Conservation (phyloP, 2,797 vertebrate species). For the Myotis findleyi region DNA sequence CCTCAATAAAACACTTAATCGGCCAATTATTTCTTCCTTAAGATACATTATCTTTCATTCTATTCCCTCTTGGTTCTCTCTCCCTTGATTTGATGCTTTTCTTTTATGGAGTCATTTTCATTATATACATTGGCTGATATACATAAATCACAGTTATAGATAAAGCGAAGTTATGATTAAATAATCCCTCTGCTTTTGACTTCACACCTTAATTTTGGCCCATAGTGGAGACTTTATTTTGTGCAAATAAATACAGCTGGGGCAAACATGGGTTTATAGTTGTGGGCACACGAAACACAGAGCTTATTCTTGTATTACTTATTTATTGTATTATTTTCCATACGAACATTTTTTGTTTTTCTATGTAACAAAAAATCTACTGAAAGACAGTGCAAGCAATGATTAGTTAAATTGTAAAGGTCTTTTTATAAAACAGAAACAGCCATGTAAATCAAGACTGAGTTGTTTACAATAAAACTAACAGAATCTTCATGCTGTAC, state of each 20-base stretch:
- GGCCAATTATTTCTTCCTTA: background rate
- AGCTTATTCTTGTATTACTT: background rate
- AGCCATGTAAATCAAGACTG: background rate
- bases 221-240: background rate
- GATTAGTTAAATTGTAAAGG: background rate
- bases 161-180: background rate
- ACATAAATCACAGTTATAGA: background rate
- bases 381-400: background rate
- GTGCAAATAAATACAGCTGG: background rate
- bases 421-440: background rate
- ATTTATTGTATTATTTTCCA: background rate
- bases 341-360: background rate
- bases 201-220: background rate
- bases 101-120: background rate
- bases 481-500: background rate
- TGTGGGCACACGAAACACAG: background rate
- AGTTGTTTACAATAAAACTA: conserved; percentile 13
- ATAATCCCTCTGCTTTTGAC: background rate
- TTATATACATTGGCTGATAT: background rate
- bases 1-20: background rate
- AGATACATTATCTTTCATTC: background rate
- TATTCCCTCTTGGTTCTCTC: background rate
- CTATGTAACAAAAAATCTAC: background rate
- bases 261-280: background rate
- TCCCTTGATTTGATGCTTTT: conserved; percentile 1